These are phyloP conservation scores for Podarcis muralis DNA, from an alignment of 2,113 vertebrate genomes.

Conservation along the genomic window DNA sequence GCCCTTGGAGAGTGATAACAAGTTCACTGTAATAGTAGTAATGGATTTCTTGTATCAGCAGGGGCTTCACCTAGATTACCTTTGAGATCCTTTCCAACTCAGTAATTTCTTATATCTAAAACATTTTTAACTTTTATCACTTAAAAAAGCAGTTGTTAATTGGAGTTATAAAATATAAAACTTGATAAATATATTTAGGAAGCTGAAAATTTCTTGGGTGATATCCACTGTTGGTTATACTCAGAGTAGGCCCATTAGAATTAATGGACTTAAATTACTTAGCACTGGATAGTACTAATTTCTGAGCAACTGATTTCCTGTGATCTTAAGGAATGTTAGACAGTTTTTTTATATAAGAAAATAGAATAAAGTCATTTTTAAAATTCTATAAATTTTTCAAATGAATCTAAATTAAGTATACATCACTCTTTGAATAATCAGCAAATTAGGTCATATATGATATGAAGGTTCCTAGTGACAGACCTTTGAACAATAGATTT, in stretches of 20 bases:
- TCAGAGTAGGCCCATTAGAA: no score
- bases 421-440: background rate
- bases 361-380: background rate
- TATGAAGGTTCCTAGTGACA: constrained; percentile 26
- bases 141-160: constrained; percentile 12
- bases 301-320: constrained; percentile 20
- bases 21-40: background rate
- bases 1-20: background rate
- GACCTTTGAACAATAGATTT: background rate
- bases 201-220: background rate
- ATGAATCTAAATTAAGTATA: constrained; percentile 1
- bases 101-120: background rate
- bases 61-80: background rate
- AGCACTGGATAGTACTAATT: background rate
- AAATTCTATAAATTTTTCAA: background rate
- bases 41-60: background rate
- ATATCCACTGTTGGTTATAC: background rate
- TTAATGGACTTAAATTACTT: no score
- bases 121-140: constrained; percentile 26
- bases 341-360: background rate
- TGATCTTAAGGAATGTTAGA: background rate
- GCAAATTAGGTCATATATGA: constrained; percentile 3
- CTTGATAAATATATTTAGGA: background rate
- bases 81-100: background rate
- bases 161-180: background rate